These are phyloP conservation scores for Solea senegalensis DNA, from an alignment of 2,113 vertebrate genomes.

Conservation along the genomic window DNA sequence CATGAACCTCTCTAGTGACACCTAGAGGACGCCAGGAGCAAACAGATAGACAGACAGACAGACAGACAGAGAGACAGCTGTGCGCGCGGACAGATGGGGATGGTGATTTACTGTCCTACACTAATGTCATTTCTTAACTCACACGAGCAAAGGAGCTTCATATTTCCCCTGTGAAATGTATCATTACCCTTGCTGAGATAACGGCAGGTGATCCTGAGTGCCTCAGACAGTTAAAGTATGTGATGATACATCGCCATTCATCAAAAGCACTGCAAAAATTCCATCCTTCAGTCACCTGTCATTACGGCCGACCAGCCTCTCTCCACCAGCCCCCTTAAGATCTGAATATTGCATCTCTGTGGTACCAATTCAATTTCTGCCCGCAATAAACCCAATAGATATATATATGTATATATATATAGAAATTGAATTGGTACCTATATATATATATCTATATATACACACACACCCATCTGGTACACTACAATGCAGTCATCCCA, in stretches of 20 bases:
- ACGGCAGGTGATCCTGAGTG: slow-evolving; percentile 62
- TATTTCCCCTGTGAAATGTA: slow-evolving; percentile 62
- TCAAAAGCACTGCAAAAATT: slow-evolving; percentile 62
- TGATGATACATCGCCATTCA: slow-evolving; percentile 71
- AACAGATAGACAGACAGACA: slow-evolving; percentile 47
- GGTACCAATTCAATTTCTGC: slow-evolving; percentile 73
- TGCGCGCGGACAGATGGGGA: background rate
- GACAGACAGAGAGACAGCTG: slow-evolving; percentile 32
- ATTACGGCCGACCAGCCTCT: slow-evolving; percentile 44
- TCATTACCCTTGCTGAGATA: slow-evolving; percentile 42
- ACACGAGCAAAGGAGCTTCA: slow-evolving; percentile 51
- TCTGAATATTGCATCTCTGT: slow-evolving; percentile 73
- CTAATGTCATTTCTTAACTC: slow-evolving; percentile 47
- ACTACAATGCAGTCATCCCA: slow-evolving; percentile 57
- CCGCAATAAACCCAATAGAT: slow-evolving; percentile 73
- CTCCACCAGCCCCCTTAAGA: slow-evolving; percentile 65
- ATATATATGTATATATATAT: slow-evolving; percentile 5
- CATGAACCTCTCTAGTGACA: slow-evolving; percentile 80
- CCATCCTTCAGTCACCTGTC: slow-evolving; percentile 63
- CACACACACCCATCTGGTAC: slow-evolving; percentile 54
- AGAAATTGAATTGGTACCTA: too few species aligned
- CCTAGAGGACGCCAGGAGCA: slow-evolving; percentile 73
- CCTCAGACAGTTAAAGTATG: slow-evolving; percentile 59
- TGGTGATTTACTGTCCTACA: slow-evolving; percentile 36
- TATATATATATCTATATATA: slow-evolving; percentile 61